Evolutionary conservation across 2,797 vertebrate genomes (phyloP), one percentile per base, ranked within the genome.

Genomic region (Coracias cyanogaster): DNA sequence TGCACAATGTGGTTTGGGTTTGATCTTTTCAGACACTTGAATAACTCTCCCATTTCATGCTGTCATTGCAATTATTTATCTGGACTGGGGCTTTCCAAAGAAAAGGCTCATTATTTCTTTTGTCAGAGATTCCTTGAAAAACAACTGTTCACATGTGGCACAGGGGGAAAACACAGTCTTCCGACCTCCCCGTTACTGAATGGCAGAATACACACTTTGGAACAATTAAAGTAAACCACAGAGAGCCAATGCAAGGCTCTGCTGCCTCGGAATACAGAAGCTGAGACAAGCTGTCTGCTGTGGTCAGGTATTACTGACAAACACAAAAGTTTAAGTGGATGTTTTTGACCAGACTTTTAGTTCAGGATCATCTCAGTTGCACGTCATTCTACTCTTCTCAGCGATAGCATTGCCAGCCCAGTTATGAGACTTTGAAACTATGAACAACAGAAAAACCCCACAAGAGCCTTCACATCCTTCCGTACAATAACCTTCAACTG

Each of bases 1-100:
- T 93, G 86, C 86, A 91, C 81, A 71, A 81, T 28, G 81, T 79
- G 61, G 61, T 77, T 94, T 82, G 74, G 72, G 92, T 51, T 46
- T 95, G 92, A 92, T 97, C 92, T 89, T 89, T 89, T 74, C 92
- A 96, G 93, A 81, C 94, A 77, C 92, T 87, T 85, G 86, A 96
- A 92, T 94, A 96, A 90, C 91, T 67, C 82, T 83, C 90, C 88
- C 78, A 72, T 95, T 96, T 94, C 94, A 94, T 94, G 94, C 95
- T 96, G 95, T 91, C 96, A 94, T 28, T 88, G 94, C 96, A 83
- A 95, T 91, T 96, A 95, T 91, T 94, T 96, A 91, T 93, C 95
- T 72, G 70, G 51, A 45, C 82, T 20, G 66, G 86, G 86, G 67
- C 86, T 87, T 94, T 93, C 73, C 96, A 91, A 93, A 94, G 46